Evolutionary conservation across 2,113 vertebrate genomes (phyloP), one percentile per base, ranked within the genome.

Genomic region (Rhodinocichla rosea): DNA sequence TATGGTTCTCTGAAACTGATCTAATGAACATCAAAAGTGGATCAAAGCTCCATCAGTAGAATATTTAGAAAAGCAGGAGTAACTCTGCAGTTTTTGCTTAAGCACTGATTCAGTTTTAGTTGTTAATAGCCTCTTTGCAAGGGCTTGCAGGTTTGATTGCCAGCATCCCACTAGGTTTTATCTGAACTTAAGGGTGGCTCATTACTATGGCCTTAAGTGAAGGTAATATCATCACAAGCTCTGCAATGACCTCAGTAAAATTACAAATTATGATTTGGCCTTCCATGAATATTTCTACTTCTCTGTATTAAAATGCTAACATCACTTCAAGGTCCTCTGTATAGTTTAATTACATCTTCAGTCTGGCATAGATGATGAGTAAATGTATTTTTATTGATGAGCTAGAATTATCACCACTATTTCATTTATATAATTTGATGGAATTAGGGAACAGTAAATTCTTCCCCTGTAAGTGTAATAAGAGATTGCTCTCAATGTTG

Each of bases 311-410:
- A 93, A 96, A 92, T 80, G 80, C 62, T 86, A 90, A 75, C 83
- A 77, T 89, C 77, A 90, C 81, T 91, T 96, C 89, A 94, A 97
- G 95, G 73, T 82, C 89, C 92, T 96, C 94, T 4, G 2, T 88
- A 90, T 59, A 75, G 89, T 78, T 97, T 96, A 97, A 97, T 97
- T 95, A 83, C 26, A 14, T 89, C 86, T 93, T 86, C 93, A 96
- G 76, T 84, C 94, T 96, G 94, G 90, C 87, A 82, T 82, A 91
- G 67, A 60, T 93, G 95, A 96, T 81, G 94, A 97, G 87, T 95
- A 97, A 97, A 83, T 7, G 1, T 63, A 79, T 81, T 88, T 68
- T 82, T 77, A 50, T 45, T 64, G 91, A 92, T 53, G 57, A 93
- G 53, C 23, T 42, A 37, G 20, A 82, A 71, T 75, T 89, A 92